Evolutionary conservation across 1,140 invertebrate species (phyloP).

Genomic region (Drepana arcuata): DNA sequence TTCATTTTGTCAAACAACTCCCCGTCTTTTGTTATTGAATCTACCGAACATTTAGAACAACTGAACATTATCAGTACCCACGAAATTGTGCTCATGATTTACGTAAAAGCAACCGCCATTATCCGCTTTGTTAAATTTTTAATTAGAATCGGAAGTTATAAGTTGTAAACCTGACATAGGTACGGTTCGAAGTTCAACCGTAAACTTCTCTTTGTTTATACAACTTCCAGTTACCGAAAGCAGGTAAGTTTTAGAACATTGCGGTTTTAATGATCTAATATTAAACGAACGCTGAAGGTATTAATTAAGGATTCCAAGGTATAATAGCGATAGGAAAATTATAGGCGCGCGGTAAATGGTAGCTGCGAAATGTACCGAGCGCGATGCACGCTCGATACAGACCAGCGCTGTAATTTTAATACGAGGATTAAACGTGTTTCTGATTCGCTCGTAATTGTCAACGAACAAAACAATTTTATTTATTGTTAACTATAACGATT

Average conservation of each 20-base stretch:
- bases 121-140: constrained; percentile 57
- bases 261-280: constrained; percentile 69
- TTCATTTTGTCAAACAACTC: too few species aligned
- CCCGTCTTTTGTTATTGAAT: too few species aligned
- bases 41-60: too few species aligned
- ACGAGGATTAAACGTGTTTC: too few species aligned
- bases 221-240: constrained; percentile 52
- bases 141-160: constrained; percentile 54
- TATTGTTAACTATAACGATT: too few species aligned
- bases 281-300: constrained; percentile 60
- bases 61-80: constrained; percentile 10
- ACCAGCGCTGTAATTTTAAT: too few species aligned
- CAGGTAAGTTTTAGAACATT: constrained; percentile 66
- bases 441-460: too few species aligned
- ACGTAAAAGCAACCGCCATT: constrained; percentile 26
- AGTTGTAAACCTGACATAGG: constrained; percentile 52
- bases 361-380: constrained; percentile 2
- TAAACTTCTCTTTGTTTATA: constrained; percentile 63
- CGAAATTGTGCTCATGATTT: constrained; percentile 25
- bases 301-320: constrained; percentile 61
- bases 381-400: too few species aligned
- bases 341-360: constrained; percentile 17
- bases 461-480: too few species aligned
- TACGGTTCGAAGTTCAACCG: constrained; percentile 50
- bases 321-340: constrained; percentile 41